Evolutionary conservation across 1,140 invertebrate genomes (phyloP).

Genomic region (Whitmania pigra): DNA sequence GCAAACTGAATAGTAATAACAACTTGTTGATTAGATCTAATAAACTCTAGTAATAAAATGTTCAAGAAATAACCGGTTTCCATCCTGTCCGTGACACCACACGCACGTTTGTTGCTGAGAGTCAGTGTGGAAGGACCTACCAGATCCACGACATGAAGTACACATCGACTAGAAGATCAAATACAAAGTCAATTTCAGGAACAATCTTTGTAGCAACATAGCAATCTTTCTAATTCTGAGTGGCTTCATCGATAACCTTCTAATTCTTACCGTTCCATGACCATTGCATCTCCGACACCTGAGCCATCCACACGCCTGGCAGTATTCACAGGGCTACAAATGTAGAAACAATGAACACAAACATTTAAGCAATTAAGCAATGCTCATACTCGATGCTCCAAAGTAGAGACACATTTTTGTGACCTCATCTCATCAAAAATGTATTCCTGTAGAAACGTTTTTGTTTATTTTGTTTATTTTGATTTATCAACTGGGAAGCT

Average conservation of each 20-base stretch:
- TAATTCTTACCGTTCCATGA: constrained; percentile 27
- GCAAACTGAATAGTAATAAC: too few species aligned
- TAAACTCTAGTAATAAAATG: too few species aligned
- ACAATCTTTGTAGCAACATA: too few species aligned
- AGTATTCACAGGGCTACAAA: constrained; percentile 29
- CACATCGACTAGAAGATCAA: constrained; percentile 2
- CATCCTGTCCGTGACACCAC: constrained; percentile 28
- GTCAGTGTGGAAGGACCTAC: not conserved
- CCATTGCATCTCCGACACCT: constrained; percentile 29
- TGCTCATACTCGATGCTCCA: constrained; percentile 46
- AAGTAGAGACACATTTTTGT: constrained; percentile 36
- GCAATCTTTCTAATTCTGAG: too few species aligned
- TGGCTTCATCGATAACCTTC: too few species aligned
- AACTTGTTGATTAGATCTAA: too few species aligned
- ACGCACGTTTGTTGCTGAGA: not conserved
- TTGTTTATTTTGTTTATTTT: constrained; percentile 39
- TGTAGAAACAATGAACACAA: not conserved
- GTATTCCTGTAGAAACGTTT: not conserved
- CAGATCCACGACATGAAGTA: constrained; percentile 1
- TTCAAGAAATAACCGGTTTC: constrained; percentile 8
- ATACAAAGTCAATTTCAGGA: not conserved
- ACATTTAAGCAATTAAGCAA: not conserved
- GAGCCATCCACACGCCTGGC: constrained; percentile 28
- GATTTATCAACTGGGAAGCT: constrained; percentile 52
- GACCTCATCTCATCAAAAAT: not conserved